Percentiles rank a stretch among this genome's conserved stretches.
These are phyloP conservation scores for Montipora foliosa DNA, from an alignment of 64 coral and sea anemone genomes.

Conservation along the genomic window DNA sequence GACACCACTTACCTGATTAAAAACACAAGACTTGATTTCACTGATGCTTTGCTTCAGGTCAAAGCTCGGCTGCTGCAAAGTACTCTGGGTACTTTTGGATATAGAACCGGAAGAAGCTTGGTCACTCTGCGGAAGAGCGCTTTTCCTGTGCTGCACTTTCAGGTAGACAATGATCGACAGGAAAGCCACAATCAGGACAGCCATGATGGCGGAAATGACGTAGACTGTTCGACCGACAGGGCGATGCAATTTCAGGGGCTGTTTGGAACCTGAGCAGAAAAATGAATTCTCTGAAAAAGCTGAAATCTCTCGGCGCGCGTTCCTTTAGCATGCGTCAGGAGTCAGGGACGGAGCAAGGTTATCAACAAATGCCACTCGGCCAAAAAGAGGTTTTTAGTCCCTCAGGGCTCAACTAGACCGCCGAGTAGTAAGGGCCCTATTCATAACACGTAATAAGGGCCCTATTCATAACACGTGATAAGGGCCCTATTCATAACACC, in stretches of 20 bases:
- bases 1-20: conserved; percentile 79
- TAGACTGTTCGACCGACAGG: conserved; percentile 86
- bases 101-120: conserved; percentile 85
- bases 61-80: conserved; percentile 84
- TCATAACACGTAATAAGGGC: too few relatives aligned
- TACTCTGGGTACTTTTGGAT: conserved; percentile 95
- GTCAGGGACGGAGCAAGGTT: too few relatives aligned
- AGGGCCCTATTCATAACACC: too few relatives aligned
- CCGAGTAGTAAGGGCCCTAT: too few relatives aligned
- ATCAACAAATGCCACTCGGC: too few relatives aligned
- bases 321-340: too few relatives aligned
- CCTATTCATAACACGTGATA: too few relatives aligned
- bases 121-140: conserved; percentile 67
- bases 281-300: neutral
- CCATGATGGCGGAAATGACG: conserved; percentile 92
- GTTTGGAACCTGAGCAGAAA: neutral
- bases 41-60: conserved; percentile 87
- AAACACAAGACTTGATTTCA: conserved; percentile 91
- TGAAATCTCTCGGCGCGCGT: neutral
- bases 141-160: conserved; percentile 85
- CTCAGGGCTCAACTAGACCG: too few relatives aligned
- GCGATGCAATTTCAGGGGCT: neutral
- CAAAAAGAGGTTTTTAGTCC: too few relatives aligned
- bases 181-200: conserved; percentile 89
- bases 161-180: conserved; percentile 95